Evolutionary conservation across 2,797 vertebrate species (phyloP).

Genomic region (Amazona finschi): DNA sequence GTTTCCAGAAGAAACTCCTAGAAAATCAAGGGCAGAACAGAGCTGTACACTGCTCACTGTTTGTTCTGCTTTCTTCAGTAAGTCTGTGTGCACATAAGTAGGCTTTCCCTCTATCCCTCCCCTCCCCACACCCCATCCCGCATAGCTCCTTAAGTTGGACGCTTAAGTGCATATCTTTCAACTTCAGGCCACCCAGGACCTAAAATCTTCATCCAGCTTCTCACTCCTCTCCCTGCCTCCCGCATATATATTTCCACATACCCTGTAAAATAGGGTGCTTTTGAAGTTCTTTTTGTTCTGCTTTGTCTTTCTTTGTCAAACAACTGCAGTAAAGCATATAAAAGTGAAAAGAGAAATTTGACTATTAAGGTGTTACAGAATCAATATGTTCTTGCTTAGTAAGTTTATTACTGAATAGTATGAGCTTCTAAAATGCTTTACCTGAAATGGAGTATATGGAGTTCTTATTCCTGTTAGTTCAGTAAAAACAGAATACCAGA

Average conservation of each 20-base stretch:
- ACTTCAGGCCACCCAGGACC: background rate
- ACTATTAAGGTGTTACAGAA: background rate
- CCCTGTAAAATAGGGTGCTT: background rate
- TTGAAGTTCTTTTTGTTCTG: background rate
- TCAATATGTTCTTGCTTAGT: background rate
- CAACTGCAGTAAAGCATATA: background rate
- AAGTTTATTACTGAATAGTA: background rate
- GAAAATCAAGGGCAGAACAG: background rate
- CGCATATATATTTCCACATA: background rate
- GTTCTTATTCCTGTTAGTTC: slow-evolving; percentile 23
- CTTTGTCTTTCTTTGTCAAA: background rate
- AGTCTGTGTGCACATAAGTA: background rate
- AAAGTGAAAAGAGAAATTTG: background rate
- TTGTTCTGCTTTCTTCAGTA: background rate
- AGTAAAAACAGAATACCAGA: background rate
- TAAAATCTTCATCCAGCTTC: background rate
- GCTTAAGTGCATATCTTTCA: background rate
- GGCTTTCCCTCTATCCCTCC: background rate
- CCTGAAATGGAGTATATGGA: background rate
- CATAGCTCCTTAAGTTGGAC: background rate
- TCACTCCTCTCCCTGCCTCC: background rate
- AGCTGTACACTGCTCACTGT: background rate
- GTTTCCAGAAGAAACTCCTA: background rate
- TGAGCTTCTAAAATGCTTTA: background rate
- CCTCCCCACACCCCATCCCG: background rate